A percentile compares a stretch with the other conserved stretches of the same genome.
These are phyloP conservation scores for Acanthochromis polyacanthus DNA, from an alignment of 2,113 vertebrate genomes.

Conservation along the genomic window DNA sequence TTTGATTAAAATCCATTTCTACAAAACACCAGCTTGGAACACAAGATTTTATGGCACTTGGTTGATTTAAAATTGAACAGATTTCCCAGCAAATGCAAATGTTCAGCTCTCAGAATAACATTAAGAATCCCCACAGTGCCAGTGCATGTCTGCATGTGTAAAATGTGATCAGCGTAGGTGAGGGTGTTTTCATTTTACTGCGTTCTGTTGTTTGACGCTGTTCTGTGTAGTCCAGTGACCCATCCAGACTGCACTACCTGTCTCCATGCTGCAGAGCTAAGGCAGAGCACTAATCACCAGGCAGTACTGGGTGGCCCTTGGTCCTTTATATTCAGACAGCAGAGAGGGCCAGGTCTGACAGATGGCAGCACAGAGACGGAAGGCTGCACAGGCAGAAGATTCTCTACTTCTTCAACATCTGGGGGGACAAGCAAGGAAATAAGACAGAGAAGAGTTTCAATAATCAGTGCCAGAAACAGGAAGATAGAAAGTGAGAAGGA, in stretches of 20 bases:
- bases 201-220: neutral
- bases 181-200: neutral
- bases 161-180: neutral
- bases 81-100: neutral
- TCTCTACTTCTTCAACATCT: constrained; percentile 84
- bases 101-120: neutral
- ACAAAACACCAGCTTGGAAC: neutral
- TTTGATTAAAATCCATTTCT: constrained; percentile 12
- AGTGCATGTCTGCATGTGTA: neutral
- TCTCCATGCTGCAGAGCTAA: constrained; percentile 88
- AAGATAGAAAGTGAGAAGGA: neutral
- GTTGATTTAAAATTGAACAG: neutral
- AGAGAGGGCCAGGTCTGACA: constrained; percentile 87
- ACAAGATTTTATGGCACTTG: neutral
- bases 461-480: neutral
- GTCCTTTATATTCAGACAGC: constrained; percentile 82
- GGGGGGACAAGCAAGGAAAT: constrained; percentile 14
- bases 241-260: constrained; percentile 81
- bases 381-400: constrained; percentile 85
- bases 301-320: constrained; percentile 87
- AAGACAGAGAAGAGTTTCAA: constrained; percentile 6
- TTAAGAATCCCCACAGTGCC: constrained; percentile 4
- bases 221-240: neutral
- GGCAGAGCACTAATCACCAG: constrained; percentile 88
- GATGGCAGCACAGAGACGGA: constrained; percentile 85